Base-by-base conservation (phyloP, 2,113 vertebrate species). In the Ceyx cyanopectus region DNA sequence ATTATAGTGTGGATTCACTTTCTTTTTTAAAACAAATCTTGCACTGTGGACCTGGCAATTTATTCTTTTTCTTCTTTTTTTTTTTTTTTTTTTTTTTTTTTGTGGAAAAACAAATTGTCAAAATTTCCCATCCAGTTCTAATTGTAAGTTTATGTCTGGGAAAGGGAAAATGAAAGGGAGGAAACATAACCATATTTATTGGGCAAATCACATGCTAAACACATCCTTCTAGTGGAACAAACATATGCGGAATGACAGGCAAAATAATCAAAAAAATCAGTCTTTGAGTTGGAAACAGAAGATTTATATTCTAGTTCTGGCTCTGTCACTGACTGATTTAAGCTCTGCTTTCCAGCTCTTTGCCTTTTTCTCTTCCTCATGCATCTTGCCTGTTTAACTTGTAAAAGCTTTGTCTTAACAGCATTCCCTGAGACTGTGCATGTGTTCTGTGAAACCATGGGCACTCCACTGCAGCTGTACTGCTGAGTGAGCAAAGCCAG, bases 161-260 rank as follows among this genome's bases (percentile, higher is more conserved):
- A 69, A 85, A 32, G 16, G 53, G 60, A 86, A 94, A 93, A 94
- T 78, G 56, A 94, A 85, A 90, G 57, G n/a, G 73, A 78, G 29
- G 41, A 92, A 84, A 79, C 72, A 46, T 4, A 94, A 48, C 29
- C 21, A 50, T 83, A 72, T 90, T 86, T 86, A 77, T 81, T 72
- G 77, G 48, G 41, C 27, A 86, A 90, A 93, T 87, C 83, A 86
- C 50, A 79, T 72, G 45, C 14, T 81, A 72, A 50, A 75, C 48
- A 6, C 40, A 86, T 78, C 40, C 29, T 83, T 53, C 56, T 70
- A 13, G 37, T 65, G 15, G 50, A 87, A 93, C 63, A 85, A 65
- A 11, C 29, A 84, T 21, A 85, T 53, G 57, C 50, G 40, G 79
- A 90, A 84, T 91, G 66, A 69, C 23, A 57, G 57, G 29, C 29